Conservation (phyloP, 2,888 invertebrate species). For the Proisotoma minuta region DNA sequence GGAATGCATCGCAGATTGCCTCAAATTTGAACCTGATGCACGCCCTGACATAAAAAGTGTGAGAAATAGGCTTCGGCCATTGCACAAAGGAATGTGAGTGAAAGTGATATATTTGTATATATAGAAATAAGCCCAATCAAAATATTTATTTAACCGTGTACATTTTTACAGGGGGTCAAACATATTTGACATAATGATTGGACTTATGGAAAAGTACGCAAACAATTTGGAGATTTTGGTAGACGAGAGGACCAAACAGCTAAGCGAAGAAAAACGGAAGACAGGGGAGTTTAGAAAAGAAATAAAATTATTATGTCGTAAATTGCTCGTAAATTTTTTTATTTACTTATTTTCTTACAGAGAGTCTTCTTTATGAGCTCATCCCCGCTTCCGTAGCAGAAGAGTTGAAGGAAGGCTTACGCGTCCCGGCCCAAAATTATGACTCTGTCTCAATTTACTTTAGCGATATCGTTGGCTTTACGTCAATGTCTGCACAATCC, state of each 20-base stretch:
- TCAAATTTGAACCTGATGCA: conserved; percentile 73
- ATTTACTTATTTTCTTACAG: conserved; percentile 52
- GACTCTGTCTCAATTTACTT: conserved; percentile 79
- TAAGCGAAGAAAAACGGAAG: conserved; percentile 94
- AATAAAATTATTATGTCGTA: neutral
- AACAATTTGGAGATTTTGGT: conserved; percentile 90
- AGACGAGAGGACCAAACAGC: conserved; percentile 85
- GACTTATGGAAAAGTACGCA: conserved; percentile 96
- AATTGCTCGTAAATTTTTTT: neutral
- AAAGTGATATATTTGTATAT: neutral
- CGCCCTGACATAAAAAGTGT: conserved; percentile 78
- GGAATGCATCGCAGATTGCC: conserved; percentile 55
- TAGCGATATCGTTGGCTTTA: conserved; percentile 77
- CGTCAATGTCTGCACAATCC: conserved; percentile 65
- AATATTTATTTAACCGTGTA: too few species aligned
- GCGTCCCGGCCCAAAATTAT: conserved; percentile 74
- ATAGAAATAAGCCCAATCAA: neutral
- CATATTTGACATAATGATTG: conserved; percentile 96
- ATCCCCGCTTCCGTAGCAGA: conserved; percentile 80
- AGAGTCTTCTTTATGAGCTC: conserved; percentile 81
- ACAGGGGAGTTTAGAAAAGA: conserved; percentile 63
- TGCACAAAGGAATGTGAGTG: conserved; percentile 86
- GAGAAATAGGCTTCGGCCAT: conserved; percentile 69
- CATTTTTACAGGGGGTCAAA: too few species aligned
- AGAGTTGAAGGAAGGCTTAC: conserved; percentile 78